These are phyloP conservation scores for Metellina segmentata DNA, from an alignment of 2,888 invertebrate species.

Conservation along the genomic window DNA sequence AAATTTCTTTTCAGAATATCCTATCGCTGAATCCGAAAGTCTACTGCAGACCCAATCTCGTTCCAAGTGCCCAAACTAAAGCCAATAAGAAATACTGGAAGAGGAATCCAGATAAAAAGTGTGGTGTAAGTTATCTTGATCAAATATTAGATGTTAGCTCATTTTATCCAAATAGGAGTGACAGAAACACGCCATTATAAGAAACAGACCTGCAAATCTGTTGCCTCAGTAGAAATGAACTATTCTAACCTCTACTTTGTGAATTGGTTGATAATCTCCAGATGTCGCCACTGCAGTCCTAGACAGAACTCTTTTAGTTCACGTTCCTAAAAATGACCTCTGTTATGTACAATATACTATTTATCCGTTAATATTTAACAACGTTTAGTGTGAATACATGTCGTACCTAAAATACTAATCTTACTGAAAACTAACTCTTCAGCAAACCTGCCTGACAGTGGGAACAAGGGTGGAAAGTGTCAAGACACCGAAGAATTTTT, in stretches of 20 bases:
- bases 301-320: not conserved
- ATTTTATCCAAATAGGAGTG: not conserved
- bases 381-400: too few species aligned
- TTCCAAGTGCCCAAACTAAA: constrained; percentile 93
- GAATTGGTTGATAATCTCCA: too few species aligned
- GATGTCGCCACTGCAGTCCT: too few species aligned
- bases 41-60: constrained; percentile 87
- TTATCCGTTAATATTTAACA: too few species aligned
- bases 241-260: too few species aligned
- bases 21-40: constrained; percentile 92
- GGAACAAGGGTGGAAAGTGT: too few species aligned
- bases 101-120: constrained; percentile 91
- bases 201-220: not conserved
- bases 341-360: too few species aligned
- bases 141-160: too few species aligned
- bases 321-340: not conserved
- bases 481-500: too few species aligned
- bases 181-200: not conserved
- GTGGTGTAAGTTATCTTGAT: constrained; percentile 85
- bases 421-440: too few species aligned
- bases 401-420: too few species aligned
- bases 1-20: constrained; percentile 87
- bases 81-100: constrained; percentile 96
- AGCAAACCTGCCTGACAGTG: too few species aligned
- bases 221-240: not conserved